Evolutionary conservation across 2,888 invertebrate genomes (phyloP).

Genomic region (Cecidostiba fungosa): DNA sequence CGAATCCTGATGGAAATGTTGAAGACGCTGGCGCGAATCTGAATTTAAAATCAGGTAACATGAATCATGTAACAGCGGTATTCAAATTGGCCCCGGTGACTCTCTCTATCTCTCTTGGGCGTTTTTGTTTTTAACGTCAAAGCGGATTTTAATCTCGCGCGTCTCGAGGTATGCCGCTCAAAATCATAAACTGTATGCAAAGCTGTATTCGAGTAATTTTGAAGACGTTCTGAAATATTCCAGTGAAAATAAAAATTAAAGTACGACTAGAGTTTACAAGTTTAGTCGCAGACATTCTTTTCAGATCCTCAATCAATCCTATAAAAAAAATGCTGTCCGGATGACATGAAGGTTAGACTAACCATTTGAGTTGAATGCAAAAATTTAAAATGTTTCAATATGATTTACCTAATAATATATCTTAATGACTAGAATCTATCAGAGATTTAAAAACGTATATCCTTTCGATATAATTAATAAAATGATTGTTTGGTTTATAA

Average conservation of each 20-base stretch:
- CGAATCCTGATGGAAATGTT: not conserved
- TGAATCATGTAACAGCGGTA: constrained; percentile 55
- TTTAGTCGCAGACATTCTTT: no score
- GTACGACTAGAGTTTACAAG: no score
- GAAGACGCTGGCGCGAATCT: not conserved
- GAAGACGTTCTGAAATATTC: not conserved
- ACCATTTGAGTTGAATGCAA: no score
- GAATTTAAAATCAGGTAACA: constrained; percentile 47
- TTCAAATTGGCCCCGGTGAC: constrained; percentile 37
- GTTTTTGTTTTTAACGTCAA: not conserved
- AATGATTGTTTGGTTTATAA: no score
- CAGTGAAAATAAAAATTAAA: not conserved
- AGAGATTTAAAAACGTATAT: no score
- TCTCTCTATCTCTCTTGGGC: not conserved
- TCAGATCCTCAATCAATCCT: no score
- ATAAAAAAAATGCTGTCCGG: no score
- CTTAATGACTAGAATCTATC: no score
- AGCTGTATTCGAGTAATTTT: not conserved
- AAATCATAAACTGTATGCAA: not conserved
- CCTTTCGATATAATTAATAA: no score
- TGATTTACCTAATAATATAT: no score
- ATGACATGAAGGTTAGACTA: no score
- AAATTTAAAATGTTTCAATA: no score
- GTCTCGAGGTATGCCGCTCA: not conserved
- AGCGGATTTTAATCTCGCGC: not conserved